phyloP scores from a whole-genome alignment of 2,113 vertebrate species.

The Phalacrocorax brasilianus region DNA sequence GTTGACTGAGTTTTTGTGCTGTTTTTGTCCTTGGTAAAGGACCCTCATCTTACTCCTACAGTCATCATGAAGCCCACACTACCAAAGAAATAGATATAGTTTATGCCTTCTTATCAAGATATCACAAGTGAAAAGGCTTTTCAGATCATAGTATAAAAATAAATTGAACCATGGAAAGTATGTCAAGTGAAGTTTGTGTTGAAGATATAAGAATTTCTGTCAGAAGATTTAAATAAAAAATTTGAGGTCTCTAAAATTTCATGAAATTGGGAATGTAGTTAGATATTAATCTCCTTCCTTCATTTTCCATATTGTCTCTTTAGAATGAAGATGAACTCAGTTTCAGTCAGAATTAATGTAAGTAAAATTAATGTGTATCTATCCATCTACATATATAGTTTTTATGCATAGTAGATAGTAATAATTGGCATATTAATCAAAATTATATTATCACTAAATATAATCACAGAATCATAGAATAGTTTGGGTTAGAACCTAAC shows the following conservation, averaged over 20 bases:
- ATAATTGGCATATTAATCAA: neutral
- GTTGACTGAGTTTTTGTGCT: neutral
- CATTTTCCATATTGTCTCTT: neutral
- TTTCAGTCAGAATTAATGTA: neutral
- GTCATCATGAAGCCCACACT: neutral
- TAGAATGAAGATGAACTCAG: neutral
- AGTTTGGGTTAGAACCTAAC: neutral
- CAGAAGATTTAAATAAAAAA: neutral
- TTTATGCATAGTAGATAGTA: neutral
- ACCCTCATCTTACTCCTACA: neutral
- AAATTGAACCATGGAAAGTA: neutral
- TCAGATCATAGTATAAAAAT: neutral
- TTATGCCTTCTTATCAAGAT: neutral
- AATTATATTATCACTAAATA: neutral
- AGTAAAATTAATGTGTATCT: neutral
- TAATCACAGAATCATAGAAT: neutral
- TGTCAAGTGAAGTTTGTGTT: neutral
- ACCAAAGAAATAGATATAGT: neutral
- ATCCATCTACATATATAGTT: neutral
- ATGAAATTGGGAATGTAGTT: neutral
- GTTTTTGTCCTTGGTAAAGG: neutral
- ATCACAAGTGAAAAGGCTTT: neutral
- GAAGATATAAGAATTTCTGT: neutral
- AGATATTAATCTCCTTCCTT: neutral
- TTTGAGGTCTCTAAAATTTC: neutral